Evolutionary conservation across 2,888 invertebrate genomes (phyloP), one percentile per base, ranked within the genome.

Genomic region (Eilema sororculum): DNA sequence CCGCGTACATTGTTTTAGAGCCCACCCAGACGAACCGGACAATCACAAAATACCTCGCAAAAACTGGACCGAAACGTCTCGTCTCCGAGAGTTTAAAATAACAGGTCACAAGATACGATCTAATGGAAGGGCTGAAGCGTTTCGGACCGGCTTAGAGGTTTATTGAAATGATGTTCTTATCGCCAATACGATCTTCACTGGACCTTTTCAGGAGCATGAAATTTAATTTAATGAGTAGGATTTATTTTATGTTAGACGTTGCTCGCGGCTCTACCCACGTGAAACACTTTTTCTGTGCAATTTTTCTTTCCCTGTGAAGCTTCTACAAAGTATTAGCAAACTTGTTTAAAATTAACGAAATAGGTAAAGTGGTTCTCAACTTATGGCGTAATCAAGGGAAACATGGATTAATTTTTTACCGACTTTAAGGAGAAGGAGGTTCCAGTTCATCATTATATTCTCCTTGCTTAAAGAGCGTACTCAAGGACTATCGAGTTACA

Each of bases 91-190:
- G 58, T 67, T 67, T 64, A 71, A 67, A 71, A 71, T 67, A 71
- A 64, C 63, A 57, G 24, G 25, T 58, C 30, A 28, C 59, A n/a
- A 59, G 82, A 80, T 80, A 79, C 67, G 24, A 81, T 80, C 82
- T 72, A 72, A 79, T 79, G 64, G 75, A 70, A 72, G 75, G 68
- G 3, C 69, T 64, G 61, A 74, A 73, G 30, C 76, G 71, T 60
- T 75, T 56, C 62, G 56, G 68, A 83, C 72, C 88, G 88, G 85
- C 84, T 85, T 84, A 78, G 91, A 89, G 90, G 83, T 90, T 91
- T 90, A 92, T 92, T 89, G 88, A 90, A 91, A 90, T 91, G 87
- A 91, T 86, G 80, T 79, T 81, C 78, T 77, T 92, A 92, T 91
- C 92, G 78, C 67, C 73, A 69, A 83, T 84, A 75, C 76, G 85